Evolutionary conservation across 2,113 vertebrate genomes (phyloP).

Genomic region (Dicaeum eximium): DNA sequence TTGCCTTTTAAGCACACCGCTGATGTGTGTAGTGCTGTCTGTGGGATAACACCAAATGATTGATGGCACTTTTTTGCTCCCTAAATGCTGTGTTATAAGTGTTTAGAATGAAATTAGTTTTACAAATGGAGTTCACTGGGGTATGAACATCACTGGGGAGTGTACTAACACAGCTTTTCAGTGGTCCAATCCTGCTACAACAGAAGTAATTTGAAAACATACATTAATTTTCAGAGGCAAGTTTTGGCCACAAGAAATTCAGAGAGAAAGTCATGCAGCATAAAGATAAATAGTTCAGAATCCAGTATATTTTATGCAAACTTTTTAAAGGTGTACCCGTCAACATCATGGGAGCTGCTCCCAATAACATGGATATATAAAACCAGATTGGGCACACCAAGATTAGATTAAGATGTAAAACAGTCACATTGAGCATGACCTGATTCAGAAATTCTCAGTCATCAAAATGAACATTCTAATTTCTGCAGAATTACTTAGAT

Average conservation of each 20-base stretch:
- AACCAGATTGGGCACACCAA: background rate
- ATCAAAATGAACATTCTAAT: background rate
- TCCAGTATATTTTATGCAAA: background rate
- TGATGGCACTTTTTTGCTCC: background rate
- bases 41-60: slow-evolving; percentile 20
- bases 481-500: background rate
- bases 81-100: background rate
- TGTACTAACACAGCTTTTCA: background rate
- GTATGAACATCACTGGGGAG: background rate
- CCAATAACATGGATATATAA: background rate
- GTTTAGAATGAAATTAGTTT: slow-evolving; percentile 35
- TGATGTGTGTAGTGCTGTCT: slow-evolving; percentile 11
- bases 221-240: background rate
- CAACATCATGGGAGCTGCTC: background rate
- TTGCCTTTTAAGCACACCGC: slow-evolving; percentile 11
- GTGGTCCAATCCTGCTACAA: background rate
- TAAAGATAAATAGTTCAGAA: background rate
- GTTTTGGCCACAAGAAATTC: background rate
- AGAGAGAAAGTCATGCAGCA: background rate
- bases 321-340: background rate
- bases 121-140: slow-evolving; percentile 9
- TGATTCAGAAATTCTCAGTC: background rate
- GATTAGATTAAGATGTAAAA: background rate
- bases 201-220: background rate
- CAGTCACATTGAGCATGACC: background rate